Evolutionary conservation across 2,113 vertebrate genomes (phyloP), one percentile per base, ranked within the genome.

Genomic region (Protobothrops mucrosquamatus): DNA sequence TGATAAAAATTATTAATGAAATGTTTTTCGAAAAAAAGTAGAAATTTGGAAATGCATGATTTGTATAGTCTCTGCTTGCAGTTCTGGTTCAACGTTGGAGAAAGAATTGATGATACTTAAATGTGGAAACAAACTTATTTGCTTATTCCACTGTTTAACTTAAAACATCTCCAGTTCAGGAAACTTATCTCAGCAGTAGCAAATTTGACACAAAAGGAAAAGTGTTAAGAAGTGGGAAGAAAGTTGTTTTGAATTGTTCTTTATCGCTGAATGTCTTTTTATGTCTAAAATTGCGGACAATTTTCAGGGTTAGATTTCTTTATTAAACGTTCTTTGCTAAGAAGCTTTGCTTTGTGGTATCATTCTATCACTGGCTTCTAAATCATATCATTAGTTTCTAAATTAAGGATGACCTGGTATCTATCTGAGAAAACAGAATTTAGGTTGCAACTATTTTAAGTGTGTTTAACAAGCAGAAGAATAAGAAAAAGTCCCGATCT

Each of bases 251-350:
- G 69, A 81, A 20, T 39, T 39, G n/a, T 81, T 39, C n/a, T 81
- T 39, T 81, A 39, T 20, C 34, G 9, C 34, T 81, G 34, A 34
- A 92, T 57, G 34, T 39, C 15, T 51, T 51, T 51, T 87, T n/a
- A 23, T 81, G 48, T 91, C 29, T 64, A 87, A 64, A 39, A 29
- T 22, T 15, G 90, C 74, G 46, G 92, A 0, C 56, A 92, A 86
- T 95, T 94, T 46, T 91, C 91, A 95, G 93, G 89, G 24, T 94
- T 91, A 96, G 29, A 59, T 26, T 26, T 43, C 7, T 46, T 43
- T 59, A 22, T 59, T 57, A 89, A 56, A 43, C 10, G 15, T 26
- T 7, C 55, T 57, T 89, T 59, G 39, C 22, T 89, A 59, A 46
- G 57, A 61, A 34, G 14, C 12, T 24, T 24, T 89, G 91, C 90